phyloP scores from a whole-genome alignment of 2,888 invertebrate species.

The Heteromyza rotundicornis region DNA sequence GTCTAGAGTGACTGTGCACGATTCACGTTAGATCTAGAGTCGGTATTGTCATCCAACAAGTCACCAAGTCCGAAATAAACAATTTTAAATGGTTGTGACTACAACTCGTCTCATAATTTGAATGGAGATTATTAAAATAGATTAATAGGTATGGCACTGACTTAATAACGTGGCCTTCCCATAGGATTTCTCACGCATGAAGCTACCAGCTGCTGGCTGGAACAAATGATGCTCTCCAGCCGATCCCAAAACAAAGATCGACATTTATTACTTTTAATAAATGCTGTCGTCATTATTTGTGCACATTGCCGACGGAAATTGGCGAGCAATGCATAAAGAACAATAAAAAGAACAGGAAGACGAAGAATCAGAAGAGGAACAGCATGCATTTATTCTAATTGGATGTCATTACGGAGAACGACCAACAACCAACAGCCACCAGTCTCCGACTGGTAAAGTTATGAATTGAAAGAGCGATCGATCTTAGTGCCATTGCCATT shows the following conservation, averaged over 20 bases:
- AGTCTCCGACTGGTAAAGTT: constrained; percentile 29
- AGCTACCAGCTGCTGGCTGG: too few species aligned
- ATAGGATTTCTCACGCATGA: too few species aligned
- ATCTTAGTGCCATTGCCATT: neutral
- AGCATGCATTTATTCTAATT: constrained; percentile 47
- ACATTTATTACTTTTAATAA: constrained; percentile 48
- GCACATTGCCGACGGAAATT: constrained; percentile 1
- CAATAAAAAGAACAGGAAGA: too few species aligned
- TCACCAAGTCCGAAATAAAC: too few species aligned
- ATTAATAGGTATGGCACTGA: too few species aligned
- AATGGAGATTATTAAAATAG: too few species aligned
- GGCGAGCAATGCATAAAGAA: too few species aligned
- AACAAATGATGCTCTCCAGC: constrained; percentile 20
- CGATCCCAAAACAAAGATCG: constrained; percentile 28
- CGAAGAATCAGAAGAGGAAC: too few species aligned
- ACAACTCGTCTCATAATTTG: neutral
- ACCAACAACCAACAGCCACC: neutral
- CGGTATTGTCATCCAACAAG: too few species aligned
- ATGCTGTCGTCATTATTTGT: constrained; percentile 31
- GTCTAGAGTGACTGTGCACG: too few species aligned
- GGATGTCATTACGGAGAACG: constrained; percentile 40
- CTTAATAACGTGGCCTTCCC: too few species aligned
- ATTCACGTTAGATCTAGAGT: too few species aligned
- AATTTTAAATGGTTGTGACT: neutral
- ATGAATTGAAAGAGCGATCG: constrained; percentile 35